Evolutionary conservation across 1,140 invertebrate genomes (phyloP).

Genomic region (Hyposmocoma kahamanoa): DNA sequence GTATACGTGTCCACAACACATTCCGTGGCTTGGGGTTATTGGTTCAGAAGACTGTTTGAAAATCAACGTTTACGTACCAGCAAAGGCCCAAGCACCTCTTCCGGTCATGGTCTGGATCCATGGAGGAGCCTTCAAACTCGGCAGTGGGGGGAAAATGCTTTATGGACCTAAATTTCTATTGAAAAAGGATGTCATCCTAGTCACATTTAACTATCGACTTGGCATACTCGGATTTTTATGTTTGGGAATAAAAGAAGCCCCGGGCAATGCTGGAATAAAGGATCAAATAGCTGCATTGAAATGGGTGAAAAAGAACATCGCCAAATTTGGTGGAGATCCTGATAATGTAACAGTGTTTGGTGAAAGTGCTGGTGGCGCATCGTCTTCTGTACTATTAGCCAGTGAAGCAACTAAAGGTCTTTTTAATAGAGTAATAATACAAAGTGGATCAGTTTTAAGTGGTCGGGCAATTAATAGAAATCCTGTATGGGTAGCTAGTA

Average conservation of each 20-base stretch:
- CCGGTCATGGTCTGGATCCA: constrained; percentile 80
- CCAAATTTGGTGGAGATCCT: constrained; percentile 66
- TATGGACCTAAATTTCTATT: constrained; percentile 78
- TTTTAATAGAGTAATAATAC: constrained; percentile 70
- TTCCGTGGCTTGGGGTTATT: constrained; percentile 17
- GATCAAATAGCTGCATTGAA: constrained; percentile 75
- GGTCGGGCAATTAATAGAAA: constrained; percentile 74
- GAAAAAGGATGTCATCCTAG: constrained; percentile 78
- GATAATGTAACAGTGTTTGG: constrained; percentile 66
- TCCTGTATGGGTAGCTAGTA: constrained; percentile 44
- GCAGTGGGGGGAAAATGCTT: constrained; percentile 71
- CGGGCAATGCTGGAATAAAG: constrained; percentile 76
- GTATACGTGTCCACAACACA: constrained; percentile 39
- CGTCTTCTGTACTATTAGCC: constrained; percentile 45
- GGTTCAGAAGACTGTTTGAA: constrained; percentile 59
- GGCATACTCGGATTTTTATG: constrained; percentile 79
- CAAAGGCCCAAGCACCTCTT: constrained; percentile 32
- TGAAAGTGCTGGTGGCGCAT: constrained; percentile 61
- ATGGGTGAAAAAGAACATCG: constrained; percentile 76
- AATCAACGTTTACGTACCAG: constrained; percentile 56
- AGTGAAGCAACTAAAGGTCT: constrained; percentile 48
- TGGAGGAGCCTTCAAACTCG: constrained; percentile 76
- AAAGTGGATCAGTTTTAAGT: constrained; percentile 80
- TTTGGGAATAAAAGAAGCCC: constrained; percentile 72
- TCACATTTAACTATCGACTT: constrained; percentile 81